Evolutionary conservation across 2,113 vertebrate genomes (phyloP).

Genomic region (Aphyosemion australe): DNA sequence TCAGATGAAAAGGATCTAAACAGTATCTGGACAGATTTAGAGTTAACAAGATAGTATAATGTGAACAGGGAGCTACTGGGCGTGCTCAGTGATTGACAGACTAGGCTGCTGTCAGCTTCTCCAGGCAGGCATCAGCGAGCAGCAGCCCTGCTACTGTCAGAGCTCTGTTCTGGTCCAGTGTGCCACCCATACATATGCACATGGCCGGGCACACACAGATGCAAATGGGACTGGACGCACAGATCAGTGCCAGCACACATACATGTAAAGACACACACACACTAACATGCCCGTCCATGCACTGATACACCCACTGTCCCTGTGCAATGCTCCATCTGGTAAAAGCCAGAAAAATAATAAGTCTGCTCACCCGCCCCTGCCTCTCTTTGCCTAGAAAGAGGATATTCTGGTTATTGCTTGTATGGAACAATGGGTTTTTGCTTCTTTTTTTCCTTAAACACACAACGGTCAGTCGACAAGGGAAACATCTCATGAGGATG

Average conservation of each 20-base stretch:
- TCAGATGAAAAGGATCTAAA: conserved; percentile 33
- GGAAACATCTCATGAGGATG: conserved; percentile 45
- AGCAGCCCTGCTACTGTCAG: conserved; percentile 93
- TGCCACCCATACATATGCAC: conserved; percentile 85
- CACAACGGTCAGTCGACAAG: conserved; percentile 47
- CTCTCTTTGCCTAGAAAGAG: conserved; percentile 54
- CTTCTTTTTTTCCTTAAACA: conserved; percentile 28
- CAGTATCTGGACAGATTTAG: conserved; percentile 57
- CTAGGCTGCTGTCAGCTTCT: conserved; percentile 89
- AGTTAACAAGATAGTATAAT: conserved; percentile 73
- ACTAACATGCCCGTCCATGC: conserved; percentile 29
- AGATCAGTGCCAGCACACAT: conserved; percentile 13
- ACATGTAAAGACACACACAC: conserved; percentile 7
- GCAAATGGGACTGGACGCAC: conserved; percentile 9
- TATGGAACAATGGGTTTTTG: conserved; percentile 28
- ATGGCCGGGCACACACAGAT: conserved; percentile 34
- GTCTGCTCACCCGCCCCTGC: conserved; percentile 75
- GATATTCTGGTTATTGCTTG: conserved; percentile 47
- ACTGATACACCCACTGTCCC: conserved; percentile 82
- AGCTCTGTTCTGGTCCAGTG: conserved; percentile 95
- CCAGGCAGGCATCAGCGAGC: conserved; percentile 88
- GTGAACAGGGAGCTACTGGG: conserved; percentile 65
- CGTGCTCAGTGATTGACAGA: conserved; percentile 87
- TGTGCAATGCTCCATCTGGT: conserved; percentile 93
- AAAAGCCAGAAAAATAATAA: conserved; percentile 96